Percentiles rank a stretch among this genome's conserved stretches.
Evolutionary conservation across 2,888 invertebrate species (phyloP).

Genomic region (Danaus chrysippus): DNA sequence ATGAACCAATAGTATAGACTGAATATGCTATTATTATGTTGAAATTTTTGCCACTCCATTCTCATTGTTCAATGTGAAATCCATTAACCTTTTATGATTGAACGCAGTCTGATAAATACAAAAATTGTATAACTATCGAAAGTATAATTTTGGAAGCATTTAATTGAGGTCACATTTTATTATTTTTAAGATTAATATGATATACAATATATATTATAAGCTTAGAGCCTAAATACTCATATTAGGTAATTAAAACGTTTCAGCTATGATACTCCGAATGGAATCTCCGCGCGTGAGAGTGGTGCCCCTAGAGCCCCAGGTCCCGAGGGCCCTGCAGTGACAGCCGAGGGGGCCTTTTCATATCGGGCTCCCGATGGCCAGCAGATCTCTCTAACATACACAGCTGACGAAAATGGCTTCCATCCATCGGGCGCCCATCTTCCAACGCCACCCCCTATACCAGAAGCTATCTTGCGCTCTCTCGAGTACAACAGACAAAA

Average conservation of each 20-base stretch:
- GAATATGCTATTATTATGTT: background rate
- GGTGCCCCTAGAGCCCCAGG: slow-evolving; percentile 79
- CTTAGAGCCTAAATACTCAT: background rate
- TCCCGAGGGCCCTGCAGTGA: slow-evolving; percentile 74
- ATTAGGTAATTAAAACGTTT: slow-evolving; percentile 33
- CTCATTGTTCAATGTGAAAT: too few relatives aligned
- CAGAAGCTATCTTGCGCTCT: slow-evolving; percentile 76
- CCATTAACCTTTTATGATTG: too few relatives aligned
- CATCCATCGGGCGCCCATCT: slow-evolving; percentile 80
- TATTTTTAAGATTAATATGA: too few relatives aligned
- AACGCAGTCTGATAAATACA: too few relatives aligned
- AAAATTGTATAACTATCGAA: too few relatives aligned
- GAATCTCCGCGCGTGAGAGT: slow-evolving; percentile 80
- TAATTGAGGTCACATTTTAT: too few relatives aligned
- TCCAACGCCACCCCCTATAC: slow-evolving; percentile 80
- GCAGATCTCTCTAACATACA: slow-evolving; percentile 81
- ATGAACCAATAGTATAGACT: background rate
- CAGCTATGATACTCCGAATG: slow-evolving; percentile 82
- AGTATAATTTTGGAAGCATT: too few relatives aligned
- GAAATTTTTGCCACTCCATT: too few relatives aligned
- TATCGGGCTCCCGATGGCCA: slow-evolving; percentile 84
- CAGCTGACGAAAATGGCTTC: slow-evolving; percentile 86
- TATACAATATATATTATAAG: too few relatives aligned
- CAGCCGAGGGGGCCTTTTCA: slow-evolving; percentile 83
- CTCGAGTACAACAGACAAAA: slow-evolving; percentile 63